Base-by-base conservation (phyloP, 2,888 invertebrate species). In the Fabriciana adippe region DNA sequence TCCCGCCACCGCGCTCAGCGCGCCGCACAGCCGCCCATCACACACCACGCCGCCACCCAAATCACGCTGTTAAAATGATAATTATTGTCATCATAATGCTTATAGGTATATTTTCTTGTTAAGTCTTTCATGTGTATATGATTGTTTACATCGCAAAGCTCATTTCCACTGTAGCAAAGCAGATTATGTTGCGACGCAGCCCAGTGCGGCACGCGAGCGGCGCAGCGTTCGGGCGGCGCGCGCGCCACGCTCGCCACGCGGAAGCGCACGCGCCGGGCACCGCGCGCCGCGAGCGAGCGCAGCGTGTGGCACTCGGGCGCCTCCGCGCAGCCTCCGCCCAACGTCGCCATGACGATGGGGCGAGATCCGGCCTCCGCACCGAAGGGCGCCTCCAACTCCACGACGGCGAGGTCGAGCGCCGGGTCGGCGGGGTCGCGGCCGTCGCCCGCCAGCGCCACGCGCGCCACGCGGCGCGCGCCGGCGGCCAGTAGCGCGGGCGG, bases 41-140 rank as follows among this genome's bases (percentile, higher is more conserved):
- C 89, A 88, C 73, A 89, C 88, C 64, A 89, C 83, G 72, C 87
- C 89, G 50, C 85, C 82, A 61, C 89, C 89, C 76, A 85, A 75
- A 71, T 89, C 89, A 63, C 75, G 79, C 88, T 87, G 76, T 65
- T 13, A 41, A 41, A 41, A 11, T 35, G 35, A 1, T 11, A 11
- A 11, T 26, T 26, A 26, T 26, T 26, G 4, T 26, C 26, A 4
- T 26, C 26, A 26, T 26, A 26, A 4, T 26, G 26, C 5, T 26
- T 26, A 26, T 26, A 26, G 26, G 4, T 26, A 26, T 8, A 35
- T 35, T 41, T 11, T 8, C 11, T 41, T 11, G 11, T 41, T 41
- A 26, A 41, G 35, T 41, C 11, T 41, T 41, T 8, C 11, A 8
- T 11, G 18, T 11, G 11, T 16, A 18, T 21, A 51, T 11, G 51